phyloP scores from a whole-genome alignment of 2,888 invertebrate genomes.

The Heteromurus nitidus region DNA sequence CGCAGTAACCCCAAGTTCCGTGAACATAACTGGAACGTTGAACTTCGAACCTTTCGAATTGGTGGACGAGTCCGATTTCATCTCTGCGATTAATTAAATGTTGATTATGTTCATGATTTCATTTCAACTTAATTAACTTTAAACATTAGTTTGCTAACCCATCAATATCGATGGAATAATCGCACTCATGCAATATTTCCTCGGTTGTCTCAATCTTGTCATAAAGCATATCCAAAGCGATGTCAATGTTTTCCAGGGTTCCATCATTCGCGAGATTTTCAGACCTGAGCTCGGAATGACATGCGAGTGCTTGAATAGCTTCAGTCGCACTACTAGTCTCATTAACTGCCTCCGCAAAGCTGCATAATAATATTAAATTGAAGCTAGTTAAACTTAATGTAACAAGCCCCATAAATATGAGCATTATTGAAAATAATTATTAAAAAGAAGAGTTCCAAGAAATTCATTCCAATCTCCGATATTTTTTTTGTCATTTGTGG shows the following conservation, averaged over 20 bases:
- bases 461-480: too few species aligned
- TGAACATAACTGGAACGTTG: slow-evolving; percentile 16
- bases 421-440: too few species aligned
- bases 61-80: neutral
- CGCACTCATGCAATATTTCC: neutral
- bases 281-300: too few species aligned
- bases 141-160: neutral
- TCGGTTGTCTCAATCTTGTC: neutral
- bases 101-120: neutral
- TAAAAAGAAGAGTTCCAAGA: too few species aligned
- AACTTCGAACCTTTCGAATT: slow-evolving; percentile 24
- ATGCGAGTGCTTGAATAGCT: neutral
- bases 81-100: neutral
- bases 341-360: too few species aligned
- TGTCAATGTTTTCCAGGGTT: too few species aligned
- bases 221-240: neutral
- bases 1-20: slow-evolving; percentile 50
- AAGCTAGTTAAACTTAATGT: too few species aligned
- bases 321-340: too few species aligned
- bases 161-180: neutral
- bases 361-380: too few species aligned
- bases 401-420: too few species aligned
- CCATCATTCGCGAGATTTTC: too few species aligned
- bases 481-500: too few species aligned
- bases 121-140: neutral